These are phyloP conservation scores for Troides helena DNA, from an alignment of 2,888 invertebrate species.

Conservation along the genomic window DNA sequence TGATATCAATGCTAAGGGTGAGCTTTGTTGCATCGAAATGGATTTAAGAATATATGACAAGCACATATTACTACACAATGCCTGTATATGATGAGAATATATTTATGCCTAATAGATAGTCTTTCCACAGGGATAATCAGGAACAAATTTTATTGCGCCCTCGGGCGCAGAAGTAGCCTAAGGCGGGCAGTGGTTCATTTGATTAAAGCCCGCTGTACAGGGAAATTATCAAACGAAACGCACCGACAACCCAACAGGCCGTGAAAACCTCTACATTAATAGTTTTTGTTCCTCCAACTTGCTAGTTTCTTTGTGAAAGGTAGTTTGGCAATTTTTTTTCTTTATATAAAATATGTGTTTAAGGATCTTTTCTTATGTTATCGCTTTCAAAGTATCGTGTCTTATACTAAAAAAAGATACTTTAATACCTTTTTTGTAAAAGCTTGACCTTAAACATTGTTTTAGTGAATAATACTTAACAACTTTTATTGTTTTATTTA, in stretches of 20 bases:
- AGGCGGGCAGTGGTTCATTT: constrained; percentile 56
- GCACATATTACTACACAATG: background rate
- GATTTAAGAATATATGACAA: background rate
- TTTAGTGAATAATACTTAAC: too few species aligned
- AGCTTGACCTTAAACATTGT: background rate
- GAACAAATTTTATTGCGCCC: constrained; percentile 60
- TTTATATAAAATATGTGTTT: constrained; percentile 51
- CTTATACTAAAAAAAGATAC: background rate
- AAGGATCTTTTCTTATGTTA: constrained; percentile 48
- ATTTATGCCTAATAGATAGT: constrained; percentile 30
- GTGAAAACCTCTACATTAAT: constrained; percentile 72
- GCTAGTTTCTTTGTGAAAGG: constrained; percentile 60
- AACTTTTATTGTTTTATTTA: background rate
- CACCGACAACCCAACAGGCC: constrained; percentile 72
- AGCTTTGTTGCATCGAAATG: background rate
- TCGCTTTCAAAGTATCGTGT: constrained; percentile 38
- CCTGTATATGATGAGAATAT: background rate
- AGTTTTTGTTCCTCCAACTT: constrained; percentile 72
- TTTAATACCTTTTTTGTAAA: background rate
- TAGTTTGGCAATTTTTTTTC: constrained; percentile 40
- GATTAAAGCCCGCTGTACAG: constrained; percentile 76
- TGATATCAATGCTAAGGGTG: background rate
- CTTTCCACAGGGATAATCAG: constrained; percentile 52
- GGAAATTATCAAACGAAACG: constrained; percentile 78
- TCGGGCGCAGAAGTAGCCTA: constrained; percentile 40